Evolutionary conservation across 2,888 invertebrate genomes (phyloP), one percentile per base, ranked within the genome.

Genomic region (Trichopoda pennipes): DNA sequence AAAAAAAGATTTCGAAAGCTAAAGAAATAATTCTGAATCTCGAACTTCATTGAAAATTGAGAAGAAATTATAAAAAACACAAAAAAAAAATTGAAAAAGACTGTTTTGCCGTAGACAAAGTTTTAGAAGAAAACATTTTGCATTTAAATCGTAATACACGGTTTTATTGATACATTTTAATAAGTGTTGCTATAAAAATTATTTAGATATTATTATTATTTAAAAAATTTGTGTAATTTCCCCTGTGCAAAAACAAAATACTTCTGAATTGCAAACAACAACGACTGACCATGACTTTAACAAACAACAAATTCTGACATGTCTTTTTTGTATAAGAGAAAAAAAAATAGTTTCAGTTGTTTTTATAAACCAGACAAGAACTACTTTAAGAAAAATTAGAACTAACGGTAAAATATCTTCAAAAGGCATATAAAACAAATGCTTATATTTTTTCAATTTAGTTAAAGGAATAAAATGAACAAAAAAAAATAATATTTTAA

Each of bases 381-480:
- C 66, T 35, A 47, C 68, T 63, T 21, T 16, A 56, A 64, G 19
- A n/a, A 61, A 81, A 78, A 74, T 56, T 78, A 78, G 73, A 81
- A 69, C 73, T 69, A 77, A 81, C 81, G 73, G 81, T 78, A 58
- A 42, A 53, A 2, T 35, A 14, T 51, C 3, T 35, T 49, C 55
- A 53, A 61, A 35, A 61, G 28, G 35, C 19, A 38, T 14, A 32
- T 14, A 51, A 69, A 2, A 35, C 23, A 68, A 8, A 38, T 7
- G 7, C 19, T 44, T 12, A 53, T n/a, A 38, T n/a, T 21, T 64
- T 51, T 21, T 12, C 16, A 21, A 53, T 17, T 10, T 51, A 35
- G 7, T 17, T 28, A 16, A 63, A 42, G 35, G n/a, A 8, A 16
- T 10, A 16, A 49, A 14, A 19, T 12, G 3, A 14, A 49, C 0